Percentiles rank a stretch among this genome's conserved stretches.
phyloP scores from a whole-genome alignment of 2,797 vertebrate genomes.

The Lagocephalus sceleratus region DNA sequence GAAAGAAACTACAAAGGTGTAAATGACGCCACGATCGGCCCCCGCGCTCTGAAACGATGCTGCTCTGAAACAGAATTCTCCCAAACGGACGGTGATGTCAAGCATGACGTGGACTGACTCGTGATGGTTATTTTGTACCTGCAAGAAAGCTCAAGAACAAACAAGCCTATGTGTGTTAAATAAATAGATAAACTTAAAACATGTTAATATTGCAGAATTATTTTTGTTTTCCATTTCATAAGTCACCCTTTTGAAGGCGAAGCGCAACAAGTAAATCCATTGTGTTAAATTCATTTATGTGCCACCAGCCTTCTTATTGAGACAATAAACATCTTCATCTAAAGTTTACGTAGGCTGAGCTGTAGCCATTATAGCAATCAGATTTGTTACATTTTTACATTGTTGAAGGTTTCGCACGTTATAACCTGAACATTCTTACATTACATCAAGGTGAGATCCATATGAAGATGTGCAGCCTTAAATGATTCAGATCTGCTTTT shows the following conservation, averaged over 20 bases:
- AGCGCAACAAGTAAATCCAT: neutral
- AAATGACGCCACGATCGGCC: conserved; percentile 7
- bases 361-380: too few species aligned
- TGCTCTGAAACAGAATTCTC: conserved; percentile 7
- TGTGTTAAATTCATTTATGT: too few species aligned
- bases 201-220: neutral
- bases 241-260: neutral
- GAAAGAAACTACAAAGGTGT: conserved; percentile 6
- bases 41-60: conserved; percentile 9
- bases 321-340: too few species aligned
- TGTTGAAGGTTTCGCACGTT: too few species aligned
- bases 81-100: neutral
- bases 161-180: conserved; percentile 5
- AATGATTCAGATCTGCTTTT: too few species aligned
- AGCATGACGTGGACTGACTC: neutral
- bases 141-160: conserved; percentile 5
- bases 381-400: too few species aligned
- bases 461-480: too few species aligned
- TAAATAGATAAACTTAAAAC: neutral
- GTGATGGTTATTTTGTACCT: conserved; percentile 6
- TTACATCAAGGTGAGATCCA: too few species aligned
- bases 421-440: too few species aligned
- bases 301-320: too few species aligned
- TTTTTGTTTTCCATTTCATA: neutral
- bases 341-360: too few species aligned